These are phyloP conservation scores for Amiota minor DNA, from an alignment of 2,888 invertebrate species.

Conservation along the genomic window DNA sequence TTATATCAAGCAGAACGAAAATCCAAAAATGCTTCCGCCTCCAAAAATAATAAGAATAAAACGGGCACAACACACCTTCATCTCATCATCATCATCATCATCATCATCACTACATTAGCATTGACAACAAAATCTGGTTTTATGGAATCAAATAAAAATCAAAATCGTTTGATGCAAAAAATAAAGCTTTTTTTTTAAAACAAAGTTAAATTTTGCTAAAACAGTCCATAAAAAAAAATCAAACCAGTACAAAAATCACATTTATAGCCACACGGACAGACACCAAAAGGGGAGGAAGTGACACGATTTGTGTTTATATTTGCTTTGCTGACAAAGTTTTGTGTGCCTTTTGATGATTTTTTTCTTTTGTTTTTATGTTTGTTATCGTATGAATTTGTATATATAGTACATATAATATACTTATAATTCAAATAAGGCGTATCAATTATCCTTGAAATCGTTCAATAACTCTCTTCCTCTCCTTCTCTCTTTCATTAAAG, in stretches of 20 bases:
- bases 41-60: conserved; percentile 6
- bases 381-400: background rate
- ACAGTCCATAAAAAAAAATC: no score
- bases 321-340: no score
- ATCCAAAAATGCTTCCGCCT: conserved; percentile 22
- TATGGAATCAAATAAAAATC: background rate
- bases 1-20: background rate
- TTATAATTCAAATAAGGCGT: conserved; percentile 13
- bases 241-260: conserved; percentile 11
- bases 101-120: no score
- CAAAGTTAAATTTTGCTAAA: no score
- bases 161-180: no score
- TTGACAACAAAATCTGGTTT: conserved; percentile 11
- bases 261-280: background rate
- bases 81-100: background rate
- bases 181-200: no score
- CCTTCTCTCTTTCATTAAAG: background rate
- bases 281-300: conserved; percentile 17
- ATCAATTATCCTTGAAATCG: conserved; percentile 58
- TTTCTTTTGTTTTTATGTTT: background rate
- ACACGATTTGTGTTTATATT: background rate
- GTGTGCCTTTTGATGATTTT: no score
- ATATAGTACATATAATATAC: background rate
- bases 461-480: conserved; percentile 48
- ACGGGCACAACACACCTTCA: background rate